Conservation (phyloP, 2,113 vertebrate genomes). For the Leucopsar rothschildi region DNA sequence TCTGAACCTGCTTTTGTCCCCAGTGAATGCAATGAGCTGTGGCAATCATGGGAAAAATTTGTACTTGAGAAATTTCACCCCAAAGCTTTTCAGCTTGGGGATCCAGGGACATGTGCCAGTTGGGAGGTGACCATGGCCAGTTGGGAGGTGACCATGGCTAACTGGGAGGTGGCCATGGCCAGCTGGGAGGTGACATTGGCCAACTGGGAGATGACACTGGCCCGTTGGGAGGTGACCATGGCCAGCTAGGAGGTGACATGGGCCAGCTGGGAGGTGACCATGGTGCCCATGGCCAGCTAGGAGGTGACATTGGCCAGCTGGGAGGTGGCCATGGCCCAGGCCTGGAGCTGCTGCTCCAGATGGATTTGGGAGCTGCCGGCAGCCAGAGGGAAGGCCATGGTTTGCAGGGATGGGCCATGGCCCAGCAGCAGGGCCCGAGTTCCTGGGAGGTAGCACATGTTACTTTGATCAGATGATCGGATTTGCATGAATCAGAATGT, state of each 20-base stretch:
- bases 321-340: background rate
- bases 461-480: constrained; percentile 48
- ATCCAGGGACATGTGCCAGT: accelerated
- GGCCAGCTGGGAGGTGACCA: no score
- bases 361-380: background rate
- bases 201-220: background rate
- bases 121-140: no score
- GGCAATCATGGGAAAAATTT: background rate
- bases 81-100: background rate
- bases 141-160: no score
- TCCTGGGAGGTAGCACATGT: constrained; percentile 48
- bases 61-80: background rate
- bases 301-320: background rate
- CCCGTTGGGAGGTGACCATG: background rate
- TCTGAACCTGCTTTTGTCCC: background rate
- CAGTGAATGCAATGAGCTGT: background rate
- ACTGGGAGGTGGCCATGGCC: no score
- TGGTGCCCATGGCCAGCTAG: no score
- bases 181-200: no score
- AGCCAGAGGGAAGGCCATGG: background rate
- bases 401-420: background rate
- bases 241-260: no score
- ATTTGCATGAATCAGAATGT: constrained; percentile 61
- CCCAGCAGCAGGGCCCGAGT: background rate
- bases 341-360: background rate